These are phyloP conservation scores for Leucoptera coffeella DNA, from an alignment of 2,888 invertebrate genomes.

Conservation along the genomic window DNA sequence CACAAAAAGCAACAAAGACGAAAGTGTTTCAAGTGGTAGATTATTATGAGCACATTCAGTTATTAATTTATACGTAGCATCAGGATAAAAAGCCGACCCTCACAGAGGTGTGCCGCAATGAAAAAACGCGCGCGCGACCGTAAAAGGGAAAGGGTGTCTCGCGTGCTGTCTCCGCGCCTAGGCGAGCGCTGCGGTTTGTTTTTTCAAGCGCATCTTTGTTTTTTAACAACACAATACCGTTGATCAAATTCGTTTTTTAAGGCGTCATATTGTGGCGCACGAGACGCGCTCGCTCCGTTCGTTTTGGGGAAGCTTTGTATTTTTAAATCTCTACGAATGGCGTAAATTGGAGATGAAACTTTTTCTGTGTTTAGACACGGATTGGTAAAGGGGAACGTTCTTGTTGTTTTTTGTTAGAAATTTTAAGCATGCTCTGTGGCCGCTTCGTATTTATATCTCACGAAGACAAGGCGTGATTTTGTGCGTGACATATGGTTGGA, in stretches of 20 bases:
- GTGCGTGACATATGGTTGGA: conserved; percentile 33
- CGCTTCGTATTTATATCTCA: conserved; percentile 22
- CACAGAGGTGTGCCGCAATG: conserved; percentile 32
- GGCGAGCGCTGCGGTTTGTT: conserved; percentile 46
- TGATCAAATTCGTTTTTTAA: conserved; percentile 42
- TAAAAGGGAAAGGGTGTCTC: conserved; percentile 51
- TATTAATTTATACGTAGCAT: conserved; percentile 51
- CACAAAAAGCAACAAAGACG: conserved; percentile 39
- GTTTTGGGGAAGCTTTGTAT: conserved; percentile 29
- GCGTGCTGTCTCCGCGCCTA: too few relatives aligned
- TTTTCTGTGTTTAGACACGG: conserved; percentile 37
- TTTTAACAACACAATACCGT: conserved; percentile 49
- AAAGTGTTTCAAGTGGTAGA: conserved; percentile 48
- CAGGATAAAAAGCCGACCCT: conserved; percentile 45
- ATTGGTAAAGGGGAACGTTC: conserved; percentile 30
- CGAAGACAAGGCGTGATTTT: conserved; percentile 13
- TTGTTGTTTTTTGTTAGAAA: conserved; percentile 20
- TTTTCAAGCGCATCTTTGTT: conserved; percentile 45
- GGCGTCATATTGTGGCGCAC: conserved; percentile 40
- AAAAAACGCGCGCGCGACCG: conserved; percentile 41
- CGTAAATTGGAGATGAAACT: conserved; percentile 31
- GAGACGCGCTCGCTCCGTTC: conserved; percentile 29
- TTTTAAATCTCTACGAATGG: conserved; percentile 35
- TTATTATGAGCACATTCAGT: conserved; percentile 50
- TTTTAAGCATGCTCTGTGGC: too few relatives aligned